Evolutionary conservation across 2,797 vertebrate genomes (phyloP), one percentile per base, ranked within the genome.

Genomic region (Clamator glandarius): DNA sequence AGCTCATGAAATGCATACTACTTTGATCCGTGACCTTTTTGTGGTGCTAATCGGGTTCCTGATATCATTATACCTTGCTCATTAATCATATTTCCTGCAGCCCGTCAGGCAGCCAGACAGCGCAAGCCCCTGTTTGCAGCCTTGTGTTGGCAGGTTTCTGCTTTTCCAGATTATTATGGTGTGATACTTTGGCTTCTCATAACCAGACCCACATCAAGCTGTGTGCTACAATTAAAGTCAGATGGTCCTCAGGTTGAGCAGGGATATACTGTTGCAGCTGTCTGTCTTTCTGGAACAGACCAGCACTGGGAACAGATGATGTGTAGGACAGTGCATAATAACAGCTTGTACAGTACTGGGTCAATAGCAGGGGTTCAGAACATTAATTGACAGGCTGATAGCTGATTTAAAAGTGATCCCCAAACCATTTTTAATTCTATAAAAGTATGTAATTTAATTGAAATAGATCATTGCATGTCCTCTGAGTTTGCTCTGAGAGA

Each of bases 11-110:
- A 98, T 97, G 97, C 95, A 97, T 95, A 98, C 97, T 96, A 93
- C 97, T 98, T 98, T 98, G 98, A 98, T 98, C 98, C 98, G 98
- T 99, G 99, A 99, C 98, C 99, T 99, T 98, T 98, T 97, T 98
- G 98, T 98, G 98, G 98, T 98, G 98, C 98, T 99, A 99, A 99
- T 98, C 98, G 98, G 98, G 98, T 98, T 98, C 98, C 98, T 99
- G 98, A 98, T 99, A 98, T 98, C 98, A 98, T 98, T 98, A 98
- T 98, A 97, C 98, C 98, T 98, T 97, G 96, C 96, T 98, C 98
- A 99, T 99, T 99, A 99, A 99, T 99, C 99, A 99, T 98, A 98
- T 98, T 98, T 98, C 98, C 98, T 97, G 97, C 97, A 97, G 97
- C 98, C 96, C 94, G 97, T 98, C 98, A 98, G 98, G 90, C 97